These are phyloP conservation scores for Poecilia velifera DNA, from an alignment of 2,797 vertebrate species.

Conservation along the genomic window DNA sequence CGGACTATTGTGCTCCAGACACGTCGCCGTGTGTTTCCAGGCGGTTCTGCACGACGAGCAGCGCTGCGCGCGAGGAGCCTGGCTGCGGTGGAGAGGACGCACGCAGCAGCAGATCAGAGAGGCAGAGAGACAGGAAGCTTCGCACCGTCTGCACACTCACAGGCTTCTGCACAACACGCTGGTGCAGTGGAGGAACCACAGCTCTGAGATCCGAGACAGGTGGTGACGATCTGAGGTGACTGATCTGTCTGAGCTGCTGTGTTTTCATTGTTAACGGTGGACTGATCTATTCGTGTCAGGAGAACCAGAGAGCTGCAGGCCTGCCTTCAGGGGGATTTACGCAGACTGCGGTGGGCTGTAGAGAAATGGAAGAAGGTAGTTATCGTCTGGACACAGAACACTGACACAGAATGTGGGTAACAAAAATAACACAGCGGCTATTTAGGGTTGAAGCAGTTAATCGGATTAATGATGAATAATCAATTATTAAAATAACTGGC, in stretches of 20 bases:
- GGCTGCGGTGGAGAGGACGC: conserved; percentile 80
- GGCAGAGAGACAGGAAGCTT: conserved; percentile 56
- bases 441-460: no score
- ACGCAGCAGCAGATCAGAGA: conserved; percentile 60
- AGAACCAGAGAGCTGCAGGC: conserved; percentile 75
- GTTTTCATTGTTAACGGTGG: neutral
- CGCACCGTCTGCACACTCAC: conserved; percentile 62
- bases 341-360: conserved; percentile 77
- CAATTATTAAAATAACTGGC: no score
- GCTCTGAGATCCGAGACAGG: conserved; percentile 63
- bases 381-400: neutral
- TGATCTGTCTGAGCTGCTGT: neutral
- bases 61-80: conserved; percentile 67
- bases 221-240: conserved; percentile 12
- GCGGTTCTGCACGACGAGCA: conserved; percentile 83
- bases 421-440: neutral
- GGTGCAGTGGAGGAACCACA: conserved; percentile 80
- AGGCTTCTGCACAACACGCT: conserved; percentile 72
- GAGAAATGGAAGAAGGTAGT: conserved; percentile 86
- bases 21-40: conserved; percentile 62
- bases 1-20: neutral
- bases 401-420: neutral
- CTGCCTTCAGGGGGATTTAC: conserved; percentile 59
- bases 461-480: no score
- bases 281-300: conserved; percentile 66